Percentiles rank a stretch among this genome's conserved stretches.
phyloP scores from a whole-genome alignment of 1,140 invertebrate genomes.

The Drosophila navojoa region DNA sequence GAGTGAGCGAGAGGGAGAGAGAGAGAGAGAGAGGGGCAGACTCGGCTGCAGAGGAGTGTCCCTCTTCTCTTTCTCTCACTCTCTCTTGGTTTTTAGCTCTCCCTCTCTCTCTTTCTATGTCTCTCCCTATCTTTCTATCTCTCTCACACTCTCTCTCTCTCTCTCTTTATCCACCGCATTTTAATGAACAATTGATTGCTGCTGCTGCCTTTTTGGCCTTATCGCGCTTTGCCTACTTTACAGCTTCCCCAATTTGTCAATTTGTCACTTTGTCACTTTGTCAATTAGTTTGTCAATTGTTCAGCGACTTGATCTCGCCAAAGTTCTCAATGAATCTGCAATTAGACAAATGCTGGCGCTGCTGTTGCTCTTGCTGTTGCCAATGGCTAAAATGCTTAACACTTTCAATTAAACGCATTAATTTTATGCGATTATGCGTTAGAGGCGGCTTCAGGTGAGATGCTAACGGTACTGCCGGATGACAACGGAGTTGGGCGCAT shows the following conservation, averaged over 20 bases:
- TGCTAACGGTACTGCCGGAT: not conserved
- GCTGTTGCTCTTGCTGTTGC: slow-evolving; percentile 34
- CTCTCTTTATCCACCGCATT: slow-evolving; percentile 49
- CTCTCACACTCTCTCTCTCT: not conserved
- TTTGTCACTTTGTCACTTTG: slow-evolving; percentile 70
- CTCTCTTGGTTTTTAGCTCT: too few species aligned
- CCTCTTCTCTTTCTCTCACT: not conserved
- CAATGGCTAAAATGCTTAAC: slow-evolving; percentile 63
- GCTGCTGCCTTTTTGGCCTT: not conserved
- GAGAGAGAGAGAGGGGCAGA: too few species aligned
- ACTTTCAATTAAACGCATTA: slow-evolving; percentile 82
- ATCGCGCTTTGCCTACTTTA: slow-evolving; percentile 26
- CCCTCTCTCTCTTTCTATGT: not conserved
- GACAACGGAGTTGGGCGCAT: slow-evolving; percentile 32
- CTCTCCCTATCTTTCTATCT: not conserved
- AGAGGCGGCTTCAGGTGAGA: slow-evolving; percentile 11
- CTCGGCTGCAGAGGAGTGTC: too few species aligned
- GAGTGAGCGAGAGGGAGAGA: too few species aligned
- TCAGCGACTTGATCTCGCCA: slow-evolving; percentile 28
- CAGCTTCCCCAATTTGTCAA: slow-evolving; percentile 6
- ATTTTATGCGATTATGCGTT: slow-evolving; percentile 75
- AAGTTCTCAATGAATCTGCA: slow-evolving; percentile 42
- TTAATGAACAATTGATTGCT: slow-evolving; percentile 78
- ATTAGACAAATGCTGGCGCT: slow-evolving; percentile 63
- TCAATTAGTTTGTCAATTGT: slow-evolving; percentile 72